Evolutionary conservation across 1,140 invertebrate species (phyloP).

Genomic region (Hirudo medicinalis): DNA sequence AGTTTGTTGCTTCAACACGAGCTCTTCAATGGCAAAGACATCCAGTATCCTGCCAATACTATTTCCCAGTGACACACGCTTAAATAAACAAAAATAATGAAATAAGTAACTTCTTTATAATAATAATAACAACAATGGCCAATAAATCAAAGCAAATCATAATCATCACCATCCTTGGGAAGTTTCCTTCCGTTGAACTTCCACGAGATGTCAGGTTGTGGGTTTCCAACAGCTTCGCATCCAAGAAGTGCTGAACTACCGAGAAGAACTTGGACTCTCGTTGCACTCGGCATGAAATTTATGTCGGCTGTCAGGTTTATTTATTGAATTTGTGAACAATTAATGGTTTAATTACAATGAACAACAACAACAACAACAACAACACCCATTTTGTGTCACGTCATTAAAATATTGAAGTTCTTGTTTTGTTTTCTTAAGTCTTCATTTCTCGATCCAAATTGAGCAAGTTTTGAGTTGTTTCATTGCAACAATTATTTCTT

Average conservation of each 20-base stretch:
- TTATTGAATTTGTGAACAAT: too few relatives aligned
- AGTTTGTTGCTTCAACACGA: too few relatives aligned
- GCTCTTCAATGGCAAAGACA: too few relatives aligned
- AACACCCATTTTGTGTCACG: too few relatives aligned
- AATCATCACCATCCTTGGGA: background rate
- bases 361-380: too few relatives aligned
- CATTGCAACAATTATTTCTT: too few relatives aligned
- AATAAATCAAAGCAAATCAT: background rate
- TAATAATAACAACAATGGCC: background rate
- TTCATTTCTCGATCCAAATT: too few relatives aligned
- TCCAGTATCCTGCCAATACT: background rate
- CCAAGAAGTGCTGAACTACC: background rate
- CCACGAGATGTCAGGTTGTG: conserved; percentile 15
- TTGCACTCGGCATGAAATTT: background rate
- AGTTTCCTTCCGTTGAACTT: conserved; percentile 8
- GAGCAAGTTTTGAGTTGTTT: too few relatives aligned
- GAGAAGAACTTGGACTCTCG: background rate
- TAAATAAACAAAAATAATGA: background rate
- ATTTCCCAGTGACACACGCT: background rate
- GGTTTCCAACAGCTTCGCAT: conserved; percentile 3
- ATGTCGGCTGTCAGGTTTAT: background rate
- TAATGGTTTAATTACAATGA: too few relatives aligned
- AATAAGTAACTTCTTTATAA: background rate
- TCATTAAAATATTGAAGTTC: too few relatives aligned
- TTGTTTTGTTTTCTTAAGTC: too few relatives aligned